These are phyloP conservation scores for Neosilurus hyrtlii DNA, from an alignment of 2,797 vertebrate species.

Conservation along the genomic window DNA sequence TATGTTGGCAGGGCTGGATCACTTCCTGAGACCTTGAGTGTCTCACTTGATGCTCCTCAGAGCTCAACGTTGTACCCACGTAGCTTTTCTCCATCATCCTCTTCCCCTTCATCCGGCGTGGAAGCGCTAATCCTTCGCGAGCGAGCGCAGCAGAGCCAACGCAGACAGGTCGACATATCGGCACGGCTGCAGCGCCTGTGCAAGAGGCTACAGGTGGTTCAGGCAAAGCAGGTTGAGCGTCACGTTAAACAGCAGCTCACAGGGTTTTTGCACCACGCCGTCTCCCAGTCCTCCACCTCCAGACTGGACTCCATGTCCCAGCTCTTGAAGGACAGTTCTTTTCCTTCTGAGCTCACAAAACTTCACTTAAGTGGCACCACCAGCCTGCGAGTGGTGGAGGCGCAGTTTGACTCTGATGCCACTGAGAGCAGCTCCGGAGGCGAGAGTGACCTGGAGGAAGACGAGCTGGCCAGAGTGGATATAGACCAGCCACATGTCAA, in stretches of 20 bases:
- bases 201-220: conserved; percentile 94
- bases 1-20: conserved; percentile 50
- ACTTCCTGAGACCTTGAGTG: conserved; percentile 61
- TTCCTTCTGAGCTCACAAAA: conserved; percentile 87
- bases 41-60: conserved; percentile 42
- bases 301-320: conserved; percentile 78
- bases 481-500: conserved; percentile 87
- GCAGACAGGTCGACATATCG: conserved; percentile 87
- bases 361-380: conserved; percentile 89
- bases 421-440: conserved; percentile 97
- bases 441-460: conserved; percentile 93
- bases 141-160: conserved; percentile 78
- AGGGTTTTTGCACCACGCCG: conserved; percentile 88
- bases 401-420: conserved; percentile 92
- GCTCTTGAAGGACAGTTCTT: conserved; percentile 84
- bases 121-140: conserved; percentile 80
- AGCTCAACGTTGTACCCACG: conserved; percentile 49
- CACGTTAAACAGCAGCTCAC: conserved; percentile 94
- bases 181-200: conserved; percentile 86
- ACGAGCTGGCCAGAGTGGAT: conserved; percentile 87
- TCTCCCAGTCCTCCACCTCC: conserved; percentile 74
- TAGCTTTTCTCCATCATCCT: conserved; percentile 60
- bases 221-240: conserved; percentile 96
- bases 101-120: conserved; percentile 69
- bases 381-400: conserved; percentile 84